Base-by-base conservation (phyloP, 2,797 vertebrate genomes). In the Hyperoplus immaculatus region DNA sequence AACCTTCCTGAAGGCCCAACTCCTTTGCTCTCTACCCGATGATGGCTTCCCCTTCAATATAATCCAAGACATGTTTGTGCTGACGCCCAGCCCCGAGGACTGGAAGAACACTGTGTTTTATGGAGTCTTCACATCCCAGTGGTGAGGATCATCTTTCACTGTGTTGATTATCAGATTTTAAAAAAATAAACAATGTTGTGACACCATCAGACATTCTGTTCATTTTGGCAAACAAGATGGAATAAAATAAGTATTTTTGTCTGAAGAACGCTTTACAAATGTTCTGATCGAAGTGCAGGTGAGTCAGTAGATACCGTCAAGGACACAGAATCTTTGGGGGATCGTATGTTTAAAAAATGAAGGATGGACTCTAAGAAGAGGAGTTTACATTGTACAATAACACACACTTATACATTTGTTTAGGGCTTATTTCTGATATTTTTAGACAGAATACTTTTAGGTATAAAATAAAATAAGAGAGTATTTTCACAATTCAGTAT, bases 1-100 rank as follows among this genome's bases (percentile, higher is more conserved):
- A 0, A 98, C 98, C 3, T 99, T 99, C 90, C 94, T 99, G 72
- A 99, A 99, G 88, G 97, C 98, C 0, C 97, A 98, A 83, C 96
- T 99, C 64, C 87, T 98, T 61, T 99, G 98, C 85, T 96, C 96
- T 0, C 89, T 97, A 78, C 96, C 97, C 0, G 97, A 97, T 4
- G 98, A 99, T 0, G 97, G 98, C 42, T 99, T 99, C 87, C 98
- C 98, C 9, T 99, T 99, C 93, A 99, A 99, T 49, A 96, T 99
- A 72, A 97, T 99, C 82, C 97, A 98, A 88, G 98, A 99, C 14
- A 94, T 99, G 94, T 99, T 98, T 43, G 97, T 98, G 7, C 91
- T 99, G 85, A 97, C 95, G 0, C 96, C 97, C 0, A 94, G 92
- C 8, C 93, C 96, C 0, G 93, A 93, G 51, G 92, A 82, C 90